Base-by-base conservation (phyloP, 2,797 vertebrate species). In the Triplophysa bombifrons region DNA sequence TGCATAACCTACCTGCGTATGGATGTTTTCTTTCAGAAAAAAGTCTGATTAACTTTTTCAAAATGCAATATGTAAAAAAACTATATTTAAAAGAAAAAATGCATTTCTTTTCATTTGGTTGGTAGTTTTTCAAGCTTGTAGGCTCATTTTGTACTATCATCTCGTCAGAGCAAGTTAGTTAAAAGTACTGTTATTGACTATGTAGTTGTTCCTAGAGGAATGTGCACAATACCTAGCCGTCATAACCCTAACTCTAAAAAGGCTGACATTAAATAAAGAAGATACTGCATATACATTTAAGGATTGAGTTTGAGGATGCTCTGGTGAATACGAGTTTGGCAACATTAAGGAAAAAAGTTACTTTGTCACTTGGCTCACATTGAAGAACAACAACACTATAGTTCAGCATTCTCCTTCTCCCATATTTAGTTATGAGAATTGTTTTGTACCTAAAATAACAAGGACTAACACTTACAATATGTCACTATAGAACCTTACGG, bases 361-460 rank as follows among this genome's bases (percentile, higher is more conserved):
- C 17, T 22, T 19, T 50, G 8, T 69, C 61, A 64, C 61, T 41
- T 64, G 38, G 12, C 9, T n/a, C 38, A 12, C 19, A 30, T 38
- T 68, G 38, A 68, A 55, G 22, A 30, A 48, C 38, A 68, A 20
- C 55, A 25, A 38, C 13, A n/a, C 12, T 30, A 8, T 1, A 25
- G 34, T 20, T 63, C 10, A 50, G 81, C 84, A 86, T 83, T 82
- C 80, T 72, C 63, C 74, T 87, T 86, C 89, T 86, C 92, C 90
- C 93, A 93, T 94, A 93, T 93, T 92, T 90, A 88, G 86, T 74
- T 66, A 94, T 93, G 38, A 66, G 71, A 63, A 69, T 50, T 82
- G 56, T 60, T 80, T 83, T 78, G 68, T 38, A 67, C 80, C 70
- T 74, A 79, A 72, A 86, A 83, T 79, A 84, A 82, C 48, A 68